Evolutionary conservation across 2,797 vertebrate genomes (phyloP).

Genomic region (Rhinichthys osculus): DNA sequence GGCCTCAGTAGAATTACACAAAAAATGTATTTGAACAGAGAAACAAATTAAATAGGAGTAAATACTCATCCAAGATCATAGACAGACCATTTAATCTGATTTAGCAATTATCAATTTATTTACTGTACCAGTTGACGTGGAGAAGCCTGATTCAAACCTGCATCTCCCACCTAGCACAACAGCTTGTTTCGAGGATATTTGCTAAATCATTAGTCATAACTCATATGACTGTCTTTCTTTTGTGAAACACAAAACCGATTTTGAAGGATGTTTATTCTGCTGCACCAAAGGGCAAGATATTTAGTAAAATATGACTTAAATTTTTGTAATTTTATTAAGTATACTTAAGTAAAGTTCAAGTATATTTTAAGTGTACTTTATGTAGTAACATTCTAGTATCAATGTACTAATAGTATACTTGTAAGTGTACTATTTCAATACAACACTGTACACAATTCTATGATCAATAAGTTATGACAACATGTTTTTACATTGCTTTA

Average conservation of each 20-base stretch:
- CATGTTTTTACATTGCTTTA: too few species aligned
- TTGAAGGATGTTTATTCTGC: background rate
- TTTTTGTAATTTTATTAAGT: background rate
- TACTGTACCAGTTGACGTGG: too few species aligned
- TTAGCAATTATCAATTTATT: too few species aligned
- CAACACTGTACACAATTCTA: too few species aligned
- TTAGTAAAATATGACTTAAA: background rate
- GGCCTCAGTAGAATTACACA: constrained; percentile 25
- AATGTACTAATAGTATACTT: too few species aligned
- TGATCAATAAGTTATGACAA: too few species aligned
- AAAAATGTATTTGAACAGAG: background rate
- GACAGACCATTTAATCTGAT: background rate
- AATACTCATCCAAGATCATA: background rate
- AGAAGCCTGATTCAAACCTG: too few species aligned
- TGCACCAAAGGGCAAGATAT: background rate
- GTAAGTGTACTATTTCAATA: too few species aligned
- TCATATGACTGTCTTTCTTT: background rate
- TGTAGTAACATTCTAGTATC: too few species aligned
- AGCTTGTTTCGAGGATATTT: background rate
- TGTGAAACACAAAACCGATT: background rate
- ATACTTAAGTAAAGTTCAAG: too few species aligned
- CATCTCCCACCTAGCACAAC: background rate
- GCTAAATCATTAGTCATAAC: background rate
- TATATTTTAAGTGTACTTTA: too few species aligned
- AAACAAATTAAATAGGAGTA: constrained; percentile 1